Evolutionary conservation across 2,888 invertebrate species (phyloP).

Genomic region (Eilema sororculum): DNA sequence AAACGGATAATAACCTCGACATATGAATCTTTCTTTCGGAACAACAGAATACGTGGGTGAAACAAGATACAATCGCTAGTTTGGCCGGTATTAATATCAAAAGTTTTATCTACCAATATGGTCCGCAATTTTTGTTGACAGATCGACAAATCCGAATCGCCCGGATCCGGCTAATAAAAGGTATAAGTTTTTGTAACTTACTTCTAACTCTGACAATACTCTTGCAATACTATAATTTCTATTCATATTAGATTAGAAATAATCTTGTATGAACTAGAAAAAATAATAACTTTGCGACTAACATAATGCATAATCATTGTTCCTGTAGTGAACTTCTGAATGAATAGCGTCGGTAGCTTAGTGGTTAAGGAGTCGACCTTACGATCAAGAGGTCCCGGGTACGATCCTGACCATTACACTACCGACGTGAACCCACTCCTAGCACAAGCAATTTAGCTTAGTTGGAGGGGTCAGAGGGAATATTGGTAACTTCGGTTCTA

Average conservation of each 20-base stretch:
- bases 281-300: too few species aligned
- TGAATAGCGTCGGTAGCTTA: too few species aligned
- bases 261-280: not conserved
- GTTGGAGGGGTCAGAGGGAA: too few species aligned
- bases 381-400: too few species aligned
- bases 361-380: too few species aligned
- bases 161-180: slow-evolving; percentile 65
- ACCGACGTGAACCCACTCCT: too few species aligned
- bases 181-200: slow-evolving; percentile 67
- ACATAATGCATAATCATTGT: too few species aligned
- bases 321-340: too few species aligned
- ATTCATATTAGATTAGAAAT: not conserved
- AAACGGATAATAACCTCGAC: slow-evolving; percentile 10
- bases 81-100: slow-evolving; percentile 65
- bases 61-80: slow-evolving; percentile 46
- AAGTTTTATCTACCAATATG: slow-evolving; percentile 69
- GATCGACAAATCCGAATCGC: slow-evolving; percentile 29
- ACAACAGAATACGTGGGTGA: slow-evolving; percentile 43
- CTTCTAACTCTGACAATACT: slow-evolving; percentile 60
- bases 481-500: too few species aligned
- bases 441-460: too few species aligned
- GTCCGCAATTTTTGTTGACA: slow-evolving; percentile 53
- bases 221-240: not conserved
- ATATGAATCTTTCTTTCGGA: slow-evolving; percentile 37
- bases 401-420: too few species aligned